Evolutionary conservation across 1,140 invertebrate species (phyloP).

Genomic region (Temnothorax nylanderi): DNA sequence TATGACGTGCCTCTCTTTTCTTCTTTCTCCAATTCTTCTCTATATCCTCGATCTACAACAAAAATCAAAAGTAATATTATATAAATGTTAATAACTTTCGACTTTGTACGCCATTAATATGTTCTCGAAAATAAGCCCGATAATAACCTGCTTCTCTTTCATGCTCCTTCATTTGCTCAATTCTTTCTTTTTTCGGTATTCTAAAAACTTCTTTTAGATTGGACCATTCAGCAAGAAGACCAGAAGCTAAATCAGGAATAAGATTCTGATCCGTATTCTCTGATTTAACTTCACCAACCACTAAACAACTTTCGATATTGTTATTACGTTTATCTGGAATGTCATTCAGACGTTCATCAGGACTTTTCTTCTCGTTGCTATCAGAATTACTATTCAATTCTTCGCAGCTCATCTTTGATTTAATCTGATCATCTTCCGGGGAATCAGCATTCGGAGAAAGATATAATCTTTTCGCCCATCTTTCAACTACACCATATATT

Average conservation of each 20-base stretch:
- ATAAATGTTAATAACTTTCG: slow-evolving; percentile 19
- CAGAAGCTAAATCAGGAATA: slow-evolving; percentile 88
- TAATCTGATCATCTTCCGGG: slow-evolving; percentile 82
- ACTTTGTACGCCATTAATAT: not conserved
- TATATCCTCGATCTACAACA: slow-evolving; percentile 85
- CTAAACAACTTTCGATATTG: slow-evolving; percentile 70
- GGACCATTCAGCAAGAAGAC: slow-evolving; percentile 91
- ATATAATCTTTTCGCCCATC: slow-evolving; percentile 88
- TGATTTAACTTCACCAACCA: slow-evolving; percentile 69
- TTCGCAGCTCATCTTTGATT: slow-evolving; percentile 71
- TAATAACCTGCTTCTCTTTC: slow-evolving; percentile 92
- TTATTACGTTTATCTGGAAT: slow-evolving; percentile 73
- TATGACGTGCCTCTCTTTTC: slow-evolving; percentile 82
- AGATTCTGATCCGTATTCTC: slow-evolving; percentile 77
- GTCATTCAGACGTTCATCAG: slow-evolving; percentile 65
- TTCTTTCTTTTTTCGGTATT: slow-evolving; percentile 97
- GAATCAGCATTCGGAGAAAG: slow-evolving; percentile 78
- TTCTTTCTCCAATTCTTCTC: slow-evolving; percentile 85
- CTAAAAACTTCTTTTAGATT: slow-evolving; percentile 95
- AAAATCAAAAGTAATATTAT: slow-evolving; percentile 38
- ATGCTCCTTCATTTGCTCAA: slow-evolving; percentile 97
- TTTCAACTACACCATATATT: slow-evolving; percentile 93
- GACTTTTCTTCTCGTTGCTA: slow-evolving; percentile 74
- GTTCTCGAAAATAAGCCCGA: not conserved
- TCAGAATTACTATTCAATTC: slow-evolving; percentile 71